Evolutionary conservation across 2,888 invertebrate species (phyloP).

Genomic region (Scaptomyza cyrtandrae): DNA sequence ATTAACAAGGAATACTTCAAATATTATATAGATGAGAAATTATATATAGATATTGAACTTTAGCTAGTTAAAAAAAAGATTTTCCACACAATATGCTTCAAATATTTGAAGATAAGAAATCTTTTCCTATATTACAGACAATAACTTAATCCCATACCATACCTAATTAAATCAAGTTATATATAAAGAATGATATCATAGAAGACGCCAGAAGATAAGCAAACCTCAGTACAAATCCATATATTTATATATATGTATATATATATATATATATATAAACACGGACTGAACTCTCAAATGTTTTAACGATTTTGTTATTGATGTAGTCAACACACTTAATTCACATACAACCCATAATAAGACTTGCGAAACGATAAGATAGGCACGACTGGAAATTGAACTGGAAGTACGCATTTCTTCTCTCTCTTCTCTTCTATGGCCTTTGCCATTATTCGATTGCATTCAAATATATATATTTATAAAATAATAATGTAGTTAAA

Average conservation of each 20-base stretch:
- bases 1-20: not conserved
- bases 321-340: constrained; percentile 21
- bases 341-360: constrained; percentile 1
- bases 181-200: not conserved
- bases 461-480: constrained; percentile 65
- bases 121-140: not conserved
- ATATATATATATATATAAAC: constrained; percentile 1
- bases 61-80: no score
- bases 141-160: not conserved
- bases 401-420: constrained; percentile 20
- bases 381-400: constrained; percentile 1
- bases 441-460: constrained; percentile 57
- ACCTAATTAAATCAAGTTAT: not conserved
- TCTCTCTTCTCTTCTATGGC: constrained; percentile 10
- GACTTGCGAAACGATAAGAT: constrained; percentile 41
- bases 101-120: not conserved
- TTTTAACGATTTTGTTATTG: constrained; percentile 8
- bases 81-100: no score
- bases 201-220: constrained; percentile 14
- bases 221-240: constrained; percentile 7
- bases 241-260: constrained; percentile 2
- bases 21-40: no score
- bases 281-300: constrained; percentile 2
- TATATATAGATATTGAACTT: no score
- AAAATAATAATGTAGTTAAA: constrained; percentile 38